phyloP scores from a whole-genome alignment of 1,140 invertebrate species.

The Platorchestia sp. region DNA sequence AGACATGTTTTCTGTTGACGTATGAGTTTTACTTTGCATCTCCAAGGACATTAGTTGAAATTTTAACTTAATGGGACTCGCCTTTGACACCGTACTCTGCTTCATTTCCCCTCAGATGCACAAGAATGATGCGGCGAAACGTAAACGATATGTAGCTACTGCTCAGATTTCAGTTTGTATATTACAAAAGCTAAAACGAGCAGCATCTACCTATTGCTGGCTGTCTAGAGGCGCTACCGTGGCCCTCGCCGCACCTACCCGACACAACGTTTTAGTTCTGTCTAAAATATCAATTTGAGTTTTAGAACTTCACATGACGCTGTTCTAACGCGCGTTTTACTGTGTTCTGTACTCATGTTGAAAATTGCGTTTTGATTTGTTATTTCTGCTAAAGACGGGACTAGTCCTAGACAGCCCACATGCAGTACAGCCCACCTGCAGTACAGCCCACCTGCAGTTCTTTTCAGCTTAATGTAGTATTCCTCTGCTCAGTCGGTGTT shows the following conservation, averaged over 20 bases:
- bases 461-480: no score
- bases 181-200: neutral
- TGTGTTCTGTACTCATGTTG: no score
- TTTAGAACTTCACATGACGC: neutral
- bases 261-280: neutral
- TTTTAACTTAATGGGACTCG: neutral
- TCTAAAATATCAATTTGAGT: neutral
- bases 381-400: no score
- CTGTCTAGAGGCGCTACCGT: neutral
- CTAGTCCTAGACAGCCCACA: no score
- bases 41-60: no score
- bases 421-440: no score
- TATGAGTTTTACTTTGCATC: no score
- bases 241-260: neutral
- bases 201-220: neutral
- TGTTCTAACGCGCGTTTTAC: no score
- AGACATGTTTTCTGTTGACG: no score
- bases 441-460: no score
- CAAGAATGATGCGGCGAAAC: neutral
- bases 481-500: no score
- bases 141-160: neutral
- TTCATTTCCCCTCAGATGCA: neutral
- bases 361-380: no score
- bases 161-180: neutral
- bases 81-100: neutral